Conservation (phyloP, 2,888 invertebrate genomes). For the Parelbella ahira region DNA sequence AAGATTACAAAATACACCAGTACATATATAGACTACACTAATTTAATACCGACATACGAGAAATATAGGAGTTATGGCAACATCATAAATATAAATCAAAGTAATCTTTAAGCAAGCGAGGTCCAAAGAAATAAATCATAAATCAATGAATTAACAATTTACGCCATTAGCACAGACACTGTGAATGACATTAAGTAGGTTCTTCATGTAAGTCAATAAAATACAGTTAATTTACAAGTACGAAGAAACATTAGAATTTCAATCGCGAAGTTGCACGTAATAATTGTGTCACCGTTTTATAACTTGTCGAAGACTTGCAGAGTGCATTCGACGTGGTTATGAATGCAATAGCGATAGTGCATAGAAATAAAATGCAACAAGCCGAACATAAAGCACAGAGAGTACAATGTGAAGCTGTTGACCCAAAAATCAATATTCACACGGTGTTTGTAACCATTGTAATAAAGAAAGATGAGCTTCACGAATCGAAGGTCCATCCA, state of each 20-base stretch:
- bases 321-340: constrained; percentile 44
- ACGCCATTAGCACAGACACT: constrained; percentile 12
- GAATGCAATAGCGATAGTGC: constrained; percentile 34
- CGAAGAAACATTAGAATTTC: constrained; percentile 9
- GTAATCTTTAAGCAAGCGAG: constrained; percentile 11
- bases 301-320: constrained; percentile 11
- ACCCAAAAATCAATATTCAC: constrained; percentile 78
- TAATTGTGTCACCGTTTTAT: constrained; percentile 25
- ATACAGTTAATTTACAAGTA: constrained; percentile 22
- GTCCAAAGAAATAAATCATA: constrained; percentile 18
- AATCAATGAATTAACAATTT: constrained; percentile 16
- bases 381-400: constrained; percentile 41
- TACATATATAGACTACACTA: too few relatives aligned
- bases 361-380: constrained; percentile 47
- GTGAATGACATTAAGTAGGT: constrained; percentile 14
- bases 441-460: constrained; percentile 41
- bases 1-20: too few relatives aligned
- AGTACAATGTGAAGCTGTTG: constrained; percentile 62
- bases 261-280: constrained; percentile 18
- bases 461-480: constrained; percentile 68
- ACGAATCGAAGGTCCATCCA: constrained; percentile 69
- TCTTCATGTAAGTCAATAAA: constrained; percentile 24
- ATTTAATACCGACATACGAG: too few relatives aligned
- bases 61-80: neutral
- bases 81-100: constrained; percentile 10